A percentile compares a stretch with the other conserved stretches of the same genome.
Evolutionary conservation across 2,888 invertebrate species (phyloP).

Genomic region (Gortyna flavago): DNA sequence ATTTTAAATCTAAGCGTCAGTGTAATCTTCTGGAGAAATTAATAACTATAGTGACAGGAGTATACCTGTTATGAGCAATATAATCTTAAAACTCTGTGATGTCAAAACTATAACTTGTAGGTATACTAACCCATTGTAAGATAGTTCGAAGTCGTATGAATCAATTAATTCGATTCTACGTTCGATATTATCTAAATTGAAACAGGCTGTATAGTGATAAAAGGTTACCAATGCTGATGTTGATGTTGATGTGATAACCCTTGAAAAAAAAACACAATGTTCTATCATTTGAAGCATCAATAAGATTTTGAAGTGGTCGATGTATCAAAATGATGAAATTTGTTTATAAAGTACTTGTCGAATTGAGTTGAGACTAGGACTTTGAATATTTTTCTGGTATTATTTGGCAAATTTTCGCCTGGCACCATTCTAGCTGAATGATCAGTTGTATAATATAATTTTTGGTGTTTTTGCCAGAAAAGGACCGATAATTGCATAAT

Average conservation of each 20-base stretch:
- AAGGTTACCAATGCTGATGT: constrained; percentile 12
- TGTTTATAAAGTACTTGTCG: background rate
- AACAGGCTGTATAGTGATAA: constrained; percentile 25
- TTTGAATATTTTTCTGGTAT: background rate
- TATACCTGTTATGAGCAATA: background rate
- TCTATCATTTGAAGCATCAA: constrained; percentile 2
- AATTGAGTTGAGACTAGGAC: too few species aligned
- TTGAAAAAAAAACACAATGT: constrained; percentile 5
- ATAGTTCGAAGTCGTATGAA: background rate
- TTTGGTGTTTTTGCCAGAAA: background rate
- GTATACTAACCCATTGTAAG: background rate
- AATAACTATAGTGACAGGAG: background rate
- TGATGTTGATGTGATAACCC: too few species aligned
- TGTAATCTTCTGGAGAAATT: background rate
- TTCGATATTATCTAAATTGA: background rate
- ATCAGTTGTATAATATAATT: background rate
- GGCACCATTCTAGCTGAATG: background rate
- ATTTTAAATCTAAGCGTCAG: background rate
- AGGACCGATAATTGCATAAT: background rate
- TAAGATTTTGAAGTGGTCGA: background rate
- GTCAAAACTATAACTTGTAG: background rate
- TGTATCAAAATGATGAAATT: background rate
- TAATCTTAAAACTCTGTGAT: background rate
- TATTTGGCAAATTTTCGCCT: too few species aligned
- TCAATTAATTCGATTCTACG: background rate